A percentile compares a stretch with the other conserved stretches of the same genome.
Evolutionary conservation across 2,888 invertebrate species (phyloP).

Genomic region (Syrista parreyssii): DNA sequence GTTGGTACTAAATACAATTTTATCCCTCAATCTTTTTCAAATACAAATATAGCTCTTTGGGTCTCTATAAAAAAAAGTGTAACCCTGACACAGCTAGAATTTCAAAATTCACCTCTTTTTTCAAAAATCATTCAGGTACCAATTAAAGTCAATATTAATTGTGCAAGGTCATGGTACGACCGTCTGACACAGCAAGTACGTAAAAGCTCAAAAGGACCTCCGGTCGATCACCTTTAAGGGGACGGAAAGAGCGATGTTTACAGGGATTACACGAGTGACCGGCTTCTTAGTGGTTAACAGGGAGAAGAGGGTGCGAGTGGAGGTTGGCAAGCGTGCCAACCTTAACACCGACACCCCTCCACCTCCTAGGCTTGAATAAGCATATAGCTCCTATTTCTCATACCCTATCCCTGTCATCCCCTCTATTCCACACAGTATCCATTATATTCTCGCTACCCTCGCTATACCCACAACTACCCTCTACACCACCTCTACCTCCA

Average conservation of each 20-base stretch:
- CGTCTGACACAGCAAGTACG: background rate
- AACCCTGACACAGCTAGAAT: too few relatives aligned
- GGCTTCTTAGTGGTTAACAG: constrained; percentile 8
- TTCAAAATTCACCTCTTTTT: background rate
- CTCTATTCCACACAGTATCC: background rate
- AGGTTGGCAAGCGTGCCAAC: background rate
- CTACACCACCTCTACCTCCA: background rate
- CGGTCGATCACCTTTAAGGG: background rate
- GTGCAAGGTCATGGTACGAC: background rate
- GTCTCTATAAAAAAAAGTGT: too few relatives aligned
- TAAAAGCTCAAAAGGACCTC: background rate
- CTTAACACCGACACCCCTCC: background rate
- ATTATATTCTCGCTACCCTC: background rate
- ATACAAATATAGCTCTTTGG: too few relatives aligned
- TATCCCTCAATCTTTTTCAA: too few relatives aligned
- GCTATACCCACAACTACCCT: background rate
- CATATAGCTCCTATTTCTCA: background rate
- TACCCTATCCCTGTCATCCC: too few relatives aligned
- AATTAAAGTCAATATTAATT: background rate
- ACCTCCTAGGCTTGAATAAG: background rate
- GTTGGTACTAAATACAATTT: too few relatives aligned
- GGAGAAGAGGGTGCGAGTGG: background rate
- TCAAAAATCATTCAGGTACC: too few relatives aligned
- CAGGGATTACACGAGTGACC: constrained; percentile 43
- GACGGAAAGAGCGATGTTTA: background rate